Percentiles rank a stretch among this genome's conserved stretches.
These are phyloP conservation scores for Tapirus indicus DNA, from an alignment of 2,797 vertebrate genomes.

Conservation along the genomic window DNA sequence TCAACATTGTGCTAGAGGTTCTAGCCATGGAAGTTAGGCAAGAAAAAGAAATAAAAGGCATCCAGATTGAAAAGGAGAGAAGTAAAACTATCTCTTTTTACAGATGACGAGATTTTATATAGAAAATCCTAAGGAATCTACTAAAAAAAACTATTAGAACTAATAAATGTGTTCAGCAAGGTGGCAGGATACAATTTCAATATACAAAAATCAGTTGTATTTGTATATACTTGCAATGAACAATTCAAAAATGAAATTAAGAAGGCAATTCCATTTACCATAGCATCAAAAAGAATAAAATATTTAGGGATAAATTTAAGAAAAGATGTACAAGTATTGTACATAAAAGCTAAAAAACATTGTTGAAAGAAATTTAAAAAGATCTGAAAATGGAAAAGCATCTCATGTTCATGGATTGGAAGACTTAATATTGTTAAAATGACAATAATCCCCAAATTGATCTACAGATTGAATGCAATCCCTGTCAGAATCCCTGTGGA, in stretches of 20 bases:
- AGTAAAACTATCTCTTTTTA: neutral
- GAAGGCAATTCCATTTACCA: neutral
- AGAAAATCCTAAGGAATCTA: slow-evolving; percentile 16
- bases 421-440: slow-evolving; percentile 1
- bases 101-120: neutral
- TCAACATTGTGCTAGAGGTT: neutral
- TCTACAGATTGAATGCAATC: neutral
- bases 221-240: neutral
- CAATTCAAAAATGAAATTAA: neutral
- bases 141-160: neutral
- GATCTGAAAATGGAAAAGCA: neutral
- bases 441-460: neutral
- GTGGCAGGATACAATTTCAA: neutral
- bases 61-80: neutral
- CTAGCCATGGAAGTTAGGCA: neutral
- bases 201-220: neutral
- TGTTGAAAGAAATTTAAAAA: neutral
- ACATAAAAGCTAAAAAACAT: neutral
- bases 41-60: slow-evolving; percentile 26
- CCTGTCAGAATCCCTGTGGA: neutral
- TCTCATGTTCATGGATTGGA: neutral
- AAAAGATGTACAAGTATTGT: neutral
- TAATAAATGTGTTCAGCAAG: neutral
- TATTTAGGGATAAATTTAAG: neutral
- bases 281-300: neutral